Conservation (phyloP, 1,140 invertebrate species). For the Drosophila elegans region DNA sequence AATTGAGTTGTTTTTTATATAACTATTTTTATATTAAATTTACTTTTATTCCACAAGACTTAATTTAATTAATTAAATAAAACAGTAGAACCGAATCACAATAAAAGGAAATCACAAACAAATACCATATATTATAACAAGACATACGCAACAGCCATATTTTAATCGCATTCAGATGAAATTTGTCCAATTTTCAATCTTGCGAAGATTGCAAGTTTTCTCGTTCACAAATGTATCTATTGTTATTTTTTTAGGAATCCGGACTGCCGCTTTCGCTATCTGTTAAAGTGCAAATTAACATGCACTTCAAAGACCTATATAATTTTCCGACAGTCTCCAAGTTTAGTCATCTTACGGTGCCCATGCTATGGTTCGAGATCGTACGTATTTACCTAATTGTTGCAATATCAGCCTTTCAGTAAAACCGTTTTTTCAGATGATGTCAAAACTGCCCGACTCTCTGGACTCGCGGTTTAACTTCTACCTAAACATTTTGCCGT, state of each 20-base stretch:
- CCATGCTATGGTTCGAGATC: constrained; percentile 93
- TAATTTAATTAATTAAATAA: no score
- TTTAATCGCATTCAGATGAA: no score
- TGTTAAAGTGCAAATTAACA: constrained; percentile 93
- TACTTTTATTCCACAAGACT: no score
- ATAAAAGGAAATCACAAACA: no score
- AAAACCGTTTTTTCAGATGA: constrained; percentile 86
- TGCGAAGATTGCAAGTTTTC: no score
- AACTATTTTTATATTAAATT: no score
- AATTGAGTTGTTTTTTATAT: no score
- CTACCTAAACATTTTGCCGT: constrained; percentile 89
- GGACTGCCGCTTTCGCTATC: constrained; percentile 90
- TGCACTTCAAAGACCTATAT: constrained; percentile 89
- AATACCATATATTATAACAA: no score
- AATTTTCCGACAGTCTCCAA: constrained; percentile 87
- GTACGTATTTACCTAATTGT: constrained; percentile 86
- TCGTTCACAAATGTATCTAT: neutral
- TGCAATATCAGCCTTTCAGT: neutral
- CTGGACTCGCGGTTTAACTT: constrained; percentile 89
- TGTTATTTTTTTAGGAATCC: constrained; percentile 86
- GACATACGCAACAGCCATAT: no score
- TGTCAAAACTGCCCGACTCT: constrained; percentile 88
- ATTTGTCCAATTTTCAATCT: no score
- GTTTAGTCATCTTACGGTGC: constrained; percentile 89
- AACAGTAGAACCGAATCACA: no score